Conservation (phyloP, 2,888 invertebrate species). For the Eurytoma adleriae region DNA sequence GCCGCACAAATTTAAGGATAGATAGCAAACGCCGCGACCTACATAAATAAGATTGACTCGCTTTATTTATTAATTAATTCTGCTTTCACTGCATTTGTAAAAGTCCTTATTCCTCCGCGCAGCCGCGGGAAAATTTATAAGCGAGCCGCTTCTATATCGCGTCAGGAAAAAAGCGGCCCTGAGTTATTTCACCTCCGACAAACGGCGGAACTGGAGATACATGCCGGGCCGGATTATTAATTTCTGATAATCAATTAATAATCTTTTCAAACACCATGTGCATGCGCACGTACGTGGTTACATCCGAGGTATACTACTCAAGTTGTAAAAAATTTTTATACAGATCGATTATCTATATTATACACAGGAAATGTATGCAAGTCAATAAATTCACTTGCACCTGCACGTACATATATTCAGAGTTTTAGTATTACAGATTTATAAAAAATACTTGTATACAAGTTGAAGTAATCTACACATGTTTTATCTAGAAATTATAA, state of each 20-base stretch:
- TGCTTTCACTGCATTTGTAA: slow-evolving; percentile 43
- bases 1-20: slow-evolving; percentile 31
- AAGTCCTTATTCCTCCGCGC: background rate
- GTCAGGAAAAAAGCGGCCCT: slow-evolving; percentile 18
- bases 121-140: background rate
- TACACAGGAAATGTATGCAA: too few species aligned
- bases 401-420: too few species aligned
- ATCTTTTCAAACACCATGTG: too few species aligned
- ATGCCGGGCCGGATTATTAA: slow-evolving; percentile 7
- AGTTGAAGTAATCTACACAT: too few species aligned
- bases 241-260: slow-evolving; percentile 16
- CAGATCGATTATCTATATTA: too few species aligned
- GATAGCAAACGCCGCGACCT: background rate
- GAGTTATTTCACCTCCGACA: background rate
- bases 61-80: slow-evolving; percentile 44
- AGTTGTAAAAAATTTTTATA: too few species aligned
- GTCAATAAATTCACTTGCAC: too few species aligned
- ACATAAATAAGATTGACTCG: slow-evolving; percentile 18
- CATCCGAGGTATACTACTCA: too few species aligned
- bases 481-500: too few species aligned
- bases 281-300: too few species aligned
- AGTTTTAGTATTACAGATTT: too few species aligned
- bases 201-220: background rate
- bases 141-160: background rate
- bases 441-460: too few species aligned